phyloP scores from a whole-genome alignment of 2,797 vertebrate genomes.

The Pseudocheirus occidentalis region DNA sequence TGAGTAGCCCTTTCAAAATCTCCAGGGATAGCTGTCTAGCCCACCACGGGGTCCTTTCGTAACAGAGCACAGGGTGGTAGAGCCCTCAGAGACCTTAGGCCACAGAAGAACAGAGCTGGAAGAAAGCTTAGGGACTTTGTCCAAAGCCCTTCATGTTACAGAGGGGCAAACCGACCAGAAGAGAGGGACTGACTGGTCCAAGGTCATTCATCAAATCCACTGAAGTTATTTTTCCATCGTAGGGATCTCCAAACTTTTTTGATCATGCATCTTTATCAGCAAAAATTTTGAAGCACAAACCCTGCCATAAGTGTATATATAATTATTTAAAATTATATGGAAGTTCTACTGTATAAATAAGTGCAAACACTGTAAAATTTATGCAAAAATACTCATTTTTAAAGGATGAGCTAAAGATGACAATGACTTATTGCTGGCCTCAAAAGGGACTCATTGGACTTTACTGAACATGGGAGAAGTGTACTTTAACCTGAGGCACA shows the following conservation, averaged over 20 bases:
- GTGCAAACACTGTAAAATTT: not conserved
- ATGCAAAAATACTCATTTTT: not conserved
- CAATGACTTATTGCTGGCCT: not conserved
- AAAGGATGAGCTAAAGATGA: not conserved
- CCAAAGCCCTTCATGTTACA: not conserved
- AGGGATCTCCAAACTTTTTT: not conserved
- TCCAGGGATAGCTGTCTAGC: rapidly evolving
- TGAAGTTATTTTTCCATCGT: not conserved
- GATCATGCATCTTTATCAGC: not conserved
- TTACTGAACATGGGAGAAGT: not conserved
- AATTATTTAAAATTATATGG: not conserved
- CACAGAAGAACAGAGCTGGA: not conserved
- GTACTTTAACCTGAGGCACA: not conserved
- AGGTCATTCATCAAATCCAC: not conserved
- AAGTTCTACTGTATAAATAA: not conserved
- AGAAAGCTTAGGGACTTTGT: not conserved
- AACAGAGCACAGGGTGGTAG: too few species aligned
- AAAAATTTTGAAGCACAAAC: not conserved
- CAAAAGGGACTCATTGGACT: not conserved
- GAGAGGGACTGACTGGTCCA: not conserved
- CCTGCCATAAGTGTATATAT: not conserved
- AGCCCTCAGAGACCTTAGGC: not conserved
- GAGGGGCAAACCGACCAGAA: not conserved
- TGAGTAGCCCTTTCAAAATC: conserved; percentile 31
- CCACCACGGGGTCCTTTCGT: not conserved